These are phyloP conservation scores for Eidolon dupreanum DNA, from an alignment of 2,797 vertebrate species.

Conservation along the genomic window DNA sequence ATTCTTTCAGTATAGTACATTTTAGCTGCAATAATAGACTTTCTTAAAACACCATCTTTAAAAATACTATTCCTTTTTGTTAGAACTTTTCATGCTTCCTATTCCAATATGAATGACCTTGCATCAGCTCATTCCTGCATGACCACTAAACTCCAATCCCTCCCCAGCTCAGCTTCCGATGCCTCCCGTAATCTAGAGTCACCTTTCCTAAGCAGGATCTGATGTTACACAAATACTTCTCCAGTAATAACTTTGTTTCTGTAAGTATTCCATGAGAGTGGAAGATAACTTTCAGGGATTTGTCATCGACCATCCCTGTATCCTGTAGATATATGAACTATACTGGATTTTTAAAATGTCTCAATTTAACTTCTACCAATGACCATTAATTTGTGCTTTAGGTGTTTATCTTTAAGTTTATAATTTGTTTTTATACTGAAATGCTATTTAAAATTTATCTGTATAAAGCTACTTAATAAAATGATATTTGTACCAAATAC, in stretches of 20 bases:
- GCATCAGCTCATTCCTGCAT: not conserved
- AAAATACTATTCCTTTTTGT: not conserved
- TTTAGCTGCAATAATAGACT: not conserved
- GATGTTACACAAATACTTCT: not conserved
- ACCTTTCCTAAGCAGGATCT: not conserved
- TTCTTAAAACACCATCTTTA: not conserved
- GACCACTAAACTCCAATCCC: not conserved
- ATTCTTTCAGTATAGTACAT: not conserved
- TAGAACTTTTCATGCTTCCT: not conserved
- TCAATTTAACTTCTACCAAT: not conserved
- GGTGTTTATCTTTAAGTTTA: not conserved
- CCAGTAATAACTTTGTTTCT: not conserved
- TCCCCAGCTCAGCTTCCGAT: not conserved
- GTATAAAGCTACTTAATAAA: slow-evolving; percentile 17
- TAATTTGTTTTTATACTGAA: not conserved
- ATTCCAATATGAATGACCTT: not conserved
- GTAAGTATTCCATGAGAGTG: not conserved
- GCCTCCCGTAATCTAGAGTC: not conserved
- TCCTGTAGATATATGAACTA: not conserved
- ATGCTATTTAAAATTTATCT: not conserved
- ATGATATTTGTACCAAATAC: not conserved
- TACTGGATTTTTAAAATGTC: not conserved
- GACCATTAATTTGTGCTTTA: not conserved
- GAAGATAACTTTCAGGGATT: not conserved
- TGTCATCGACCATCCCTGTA: not conserved